Evolutionary conservation across 1,140 invertebrate genomes (phyloP), one percentile per base, ranked within the genome.

Genomic region (Heliothis virescens): DNA sequence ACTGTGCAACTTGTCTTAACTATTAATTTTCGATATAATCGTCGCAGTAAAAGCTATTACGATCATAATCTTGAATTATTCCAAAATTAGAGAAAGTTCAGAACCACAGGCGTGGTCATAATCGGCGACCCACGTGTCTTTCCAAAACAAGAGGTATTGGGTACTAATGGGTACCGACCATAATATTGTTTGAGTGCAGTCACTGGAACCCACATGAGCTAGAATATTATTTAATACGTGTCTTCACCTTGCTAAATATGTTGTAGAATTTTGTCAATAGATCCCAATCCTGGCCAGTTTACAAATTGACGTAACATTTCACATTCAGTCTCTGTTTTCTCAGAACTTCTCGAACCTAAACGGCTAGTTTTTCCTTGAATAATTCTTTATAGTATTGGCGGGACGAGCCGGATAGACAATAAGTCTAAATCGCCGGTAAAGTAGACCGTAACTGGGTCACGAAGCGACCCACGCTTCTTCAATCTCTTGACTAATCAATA

Each of bases 401-500:
- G 57, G 57, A 53, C 59, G 53, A 12, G 52, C 15, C 60, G 57
- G 74, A 47, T 71, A 65, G 65, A 79, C 76, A 79, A 79, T 71
- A 76, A 9, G 60, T 26, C 75, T 69, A 60, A 77, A 67, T 78
- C 48, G 41, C 12, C 50, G 75, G 59, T 78, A 78, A 78, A 55
- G 52, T 63, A 52, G 63, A n/a, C 59, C n/a, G 63, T 52, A 79
- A 79, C 63, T 79, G n/a, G 76, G 65, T 60, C 76, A 79, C 41
- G 52, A 29, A 9, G 41, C 76, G 29, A 78, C 76, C 55, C 55
- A 79, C 65, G 76, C 52, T 48, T 53, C 60, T 34, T 55, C 60
- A 76, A 76, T 76, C 57, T 65, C 74, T 53, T 53, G 21, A 76
- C 48, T 63, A 76, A 76, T 76, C 74, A 76, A 76, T 76, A 65